These are phyloP conservation scores for Labrus mixtus DNA, from an alignment of 2,113 vertebrate species.

Conservation along the genomic window DNA sequence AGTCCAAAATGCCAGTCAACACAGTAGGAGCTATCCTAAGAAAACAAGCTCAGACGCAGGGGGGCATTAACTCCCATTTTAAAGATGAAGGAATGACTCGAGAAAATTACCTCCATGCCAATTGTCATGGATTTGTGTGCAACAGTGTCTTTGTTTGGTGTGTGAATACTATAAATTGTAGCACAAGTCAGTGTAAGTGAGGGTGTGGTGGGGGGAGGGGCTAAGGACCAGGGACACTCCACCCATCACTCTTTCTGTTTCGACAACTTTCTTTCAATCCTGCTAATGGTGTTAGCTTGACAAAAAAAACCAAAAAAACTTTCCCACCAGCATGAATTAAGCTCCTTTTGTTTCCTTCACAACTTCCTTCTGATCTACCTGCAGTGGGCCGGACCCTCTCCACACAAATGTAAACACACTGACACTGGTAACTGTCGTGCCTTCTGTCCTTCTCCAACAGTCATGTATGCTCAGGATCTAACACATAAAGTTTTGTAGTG, in stretches of 20 bases:
- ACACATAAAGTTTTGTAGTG: too few relatives aligned
- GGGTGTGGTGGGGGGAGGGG: conserved; percentile 10
- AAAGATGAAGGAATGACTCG: neutral
- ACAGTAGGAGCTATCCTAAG: neutral
- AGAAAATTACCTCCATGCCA: neutral
- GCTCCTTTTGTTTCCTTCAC: conserved; percentile 23
- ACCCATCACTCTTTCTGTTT: conserved; percentile 48
- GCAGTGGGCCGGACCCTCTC: conserved; percentile 25
- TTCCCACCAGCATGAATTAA: conserved; percentile 22
- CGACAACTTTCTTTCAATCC: conserved; percentile 51
- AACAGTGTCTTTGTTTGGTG: conserved; percentile 14
- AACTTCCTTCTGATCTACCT: conserved; percentile 24
- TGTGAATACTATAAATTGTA: neutral
- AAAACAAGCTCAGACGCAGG: neutral
- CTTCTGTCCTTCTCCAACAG: neutral
- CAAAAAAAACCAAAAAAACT: neutral
- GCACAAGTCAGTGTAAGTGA: neutral
- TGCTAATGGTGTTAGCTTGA: conserved; percentile 22
- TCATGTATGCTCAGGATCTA: too few relatives aligned
- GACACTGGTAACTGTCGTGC: neutral
- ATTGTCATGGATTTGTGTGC: neutral
- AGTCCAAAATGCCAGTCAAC: neutral
- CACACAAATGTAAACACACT: conserved; percentile 7
- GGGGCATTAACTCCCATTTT: too few relatives aligned
- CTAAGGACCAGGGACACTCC: neutral